Evolutionary conservation across 2,113 vertebrate genomes (phyloP), one percentile per base, ranked within the genome.

Genomic region (Pogonocichla stellata): DNA sequence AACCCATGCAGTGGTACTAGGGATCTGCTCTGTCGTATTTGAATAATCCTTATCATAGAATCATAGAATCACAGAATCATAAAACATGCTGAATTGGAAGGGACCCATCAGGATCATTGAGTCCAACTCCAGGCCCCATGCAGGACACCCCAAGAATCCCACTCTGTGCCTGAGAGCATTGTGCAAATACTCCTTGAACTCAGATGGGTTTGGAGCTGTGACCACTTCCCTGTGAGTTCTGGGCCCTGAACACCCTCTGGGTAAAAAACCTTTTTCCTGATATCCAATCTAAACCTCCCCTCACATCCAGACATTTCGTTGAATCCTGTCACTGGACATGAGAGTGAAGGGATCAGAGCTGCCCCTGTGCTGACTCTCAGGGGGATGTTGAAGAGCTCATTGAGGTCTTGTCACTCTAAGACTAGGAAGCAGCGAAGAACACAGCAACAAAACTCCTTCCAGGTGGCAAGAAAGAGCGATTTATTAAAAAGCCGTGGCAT

Each of bases 281-380:
- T n/a, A 66, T 20, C 33, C 38, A 58, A 4, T 28, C 36, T 51
- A 45, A 58, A 45, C 15, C 51, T 65, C 26, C 5, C 12, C 33
- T 66, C 28, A 38, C 28, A 51, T 45, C 9, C n/a, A 53, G 38
- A 14, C 5, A 66, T n/a, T n/a, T 67, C n/a, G n/a, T 67, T 13
- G 33, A 29, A 28, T 74, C 33, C 6, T 88, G 36, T 57, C 43
- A 51, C 33, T 43, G 43, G 45, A 45, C 38, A 53, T 0, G 2
- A 45, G 33, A 66, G 15, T 9, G 33, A 66, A 66, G 28, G n/a
- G 38, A 50, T 58, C 20, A 34, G 51, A 85, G 34, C 60, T n/a
- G 51, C 19, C 16, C 24, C 34, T 57, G 25, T 0, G 1, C 31
- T 66, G 60, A 34, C 34, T 19, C 23, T 64, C 0, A 0, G 58